A percentile compares a stretch with the other conserved stretches of the same genome.
phyloP scores from a whole-genome alignment of 2,797 vertebrate genomes.

The Dicrostonyx torquatus region DNA sequence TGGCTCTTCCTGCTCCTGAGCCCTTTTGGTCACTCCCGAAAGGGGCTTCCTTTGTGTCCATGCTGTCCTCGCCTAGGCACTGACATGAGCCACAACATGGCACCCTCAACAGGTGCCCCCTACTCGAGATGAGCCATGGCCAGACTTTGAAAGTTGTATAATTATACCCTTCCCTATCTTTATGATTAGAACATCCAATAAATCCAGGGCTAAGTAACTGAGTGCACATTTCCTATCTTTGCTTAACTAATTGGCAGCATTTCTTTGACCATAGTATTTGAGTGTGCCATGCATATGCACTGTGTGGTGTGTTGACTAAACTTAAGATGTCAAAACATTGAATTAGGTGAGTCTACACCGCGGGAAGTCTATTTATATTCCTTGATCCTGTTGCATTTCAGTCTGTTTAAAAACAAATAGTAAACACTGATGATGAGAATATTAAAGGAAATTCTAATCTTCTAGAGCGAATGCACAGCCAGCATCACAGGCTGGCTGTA shows the following conservation, averaged over 20 bases:
- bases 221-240: neutral
- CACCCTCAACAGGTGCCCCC: neutral
- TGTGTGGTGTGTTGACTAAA: constrained; percentile 11
- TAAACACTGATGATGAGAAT: neutral
- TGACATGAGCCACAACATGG: too few relatives aligned
- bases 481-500: neutral
- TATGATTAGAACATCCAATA: neutral
- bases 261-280: neutral
- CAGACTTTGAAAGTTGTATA: neutral
- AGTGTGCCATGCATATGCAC: neutral
- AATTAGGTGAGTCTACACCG: neutral
- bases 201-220: neutral
- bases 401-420: neutral
- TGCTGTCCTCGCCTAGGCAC: rapidly evolving
- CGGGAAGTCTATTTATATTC: neutral
- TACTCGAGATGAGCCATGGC: neutral
- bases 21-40: neutral
- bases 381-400: neutral
- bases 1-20: neutral
- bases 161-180: neutral
- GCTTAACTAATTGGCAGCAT: neutral
- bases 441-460: neutral
- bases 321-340: constrained; percentile 48
- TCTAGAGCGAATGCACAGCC: neutral
- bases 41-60: neutral